A percentile compares a stretch with the other conserved stretches of the same genome.
phyloP scores from a whole-genome alignment of 1,140 invertebrate species.

The Cotesia glomerata region DNA sequence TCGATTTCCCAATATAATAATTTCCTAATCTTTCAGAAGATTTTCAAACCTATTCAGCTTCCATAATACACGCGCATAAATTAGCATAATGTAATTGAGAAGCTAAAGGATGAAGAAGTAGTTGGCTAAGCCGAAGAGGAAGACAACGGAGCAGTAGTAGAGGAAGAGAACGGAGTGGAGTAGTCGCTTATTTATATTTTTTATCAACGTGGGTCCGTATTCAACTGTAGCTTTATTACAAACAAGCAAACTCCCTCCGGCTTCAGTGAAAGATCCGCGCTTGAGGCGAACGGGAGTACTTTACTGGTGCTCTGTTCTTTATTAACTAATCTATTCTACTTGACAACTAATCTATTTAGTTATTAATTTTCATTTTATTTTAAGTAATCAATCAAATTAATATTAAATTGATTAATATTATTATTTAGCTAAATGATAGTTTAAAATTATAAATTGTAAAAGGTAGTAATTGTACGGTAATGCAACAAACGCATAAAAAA shows the following conservation, averaged over 20 bases:
- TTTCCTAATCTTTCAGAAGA: not conserved
- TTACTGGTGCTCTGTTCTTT: not conserved
- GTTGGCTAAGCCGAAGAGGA: not conserved
- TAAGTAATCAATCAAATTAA: too few relatives aligned
- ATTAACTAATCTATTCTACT: not conserved
- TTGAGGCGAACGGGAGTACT: conserved; percentile 11
- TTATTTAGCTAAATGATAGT: too few relatives aligned
- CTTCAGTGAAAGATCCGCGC: conserved; percentile 15
- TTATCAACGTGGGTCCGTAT: not conserved
- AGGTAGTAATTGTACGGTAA: too few relatives aligned
- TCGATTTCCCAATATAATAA: not conserved
- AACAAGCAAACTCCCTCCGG: not conserved
- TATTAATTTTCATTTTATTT: not conserved
- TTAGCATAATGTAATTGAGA: not conserved
- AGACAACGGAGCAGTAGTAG: not conserved
- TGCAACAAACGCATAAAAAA: not conserved
- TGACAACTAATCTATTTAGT: not conserved
- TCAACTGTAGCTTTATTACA: too few relatives aligned
- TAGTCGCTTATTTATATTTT: not conserved
- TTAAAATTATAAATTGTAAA: too few relatives aligned
- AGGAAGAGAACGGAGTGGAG: not conserved
- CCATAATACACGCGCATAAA: conserved; percentile 3
- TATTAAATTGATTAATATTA: too few relatives aligned
- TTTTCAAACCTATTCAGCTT: not conserved
- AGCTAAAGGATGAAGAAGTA: not conserved